phyloP scores from a whole-genome alignment of 2,797 vertebrate species.

The Pangasius larnaudii region DNA sequence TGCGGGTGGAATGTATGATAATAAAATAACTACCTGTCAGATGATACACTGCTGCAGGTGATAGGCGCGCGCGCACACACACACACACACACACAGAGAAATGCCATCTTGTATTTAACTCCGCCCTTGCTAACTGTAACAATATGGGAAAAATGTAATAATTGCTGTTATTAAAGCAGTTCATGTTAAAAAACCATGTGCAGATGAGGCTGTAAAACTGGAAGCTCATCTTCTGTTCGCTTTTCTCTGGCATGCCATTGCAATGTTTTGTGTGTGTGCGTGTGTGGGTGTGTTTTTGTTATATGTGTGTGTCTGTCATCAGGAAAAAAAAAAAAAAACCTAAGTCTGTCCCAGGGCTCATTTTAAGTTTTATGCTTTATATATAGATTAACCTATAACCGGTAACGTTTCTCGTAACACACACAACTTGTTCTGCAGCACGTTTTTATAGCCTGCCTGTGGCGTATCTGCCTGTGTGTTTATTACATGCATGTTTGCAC shows the following conservation, averaged over 20 bases:
- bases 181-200: background rate
- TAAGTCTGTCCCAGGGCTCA: background rate
- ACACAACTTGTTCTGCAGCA: background rate
- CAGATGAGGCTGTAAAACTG: background rate
- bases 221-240: background rate
- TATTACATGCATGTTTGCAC: background rate
- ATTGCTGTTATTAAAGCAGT: slow-evolving; percentile 9
- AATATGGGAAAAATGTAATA: background rate
- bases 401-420: background rate
- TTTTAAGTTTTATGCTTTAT: background rate
- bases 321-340: background rate
- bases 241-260: background rate
- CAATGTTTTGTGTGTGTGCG: background rate
- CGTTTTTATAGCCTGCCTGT: background rate
- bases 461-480: background rate
- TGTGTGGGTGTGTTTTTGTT: background rate
- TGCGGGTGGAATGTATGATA: background rate
- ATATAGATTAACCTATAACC: background rate
- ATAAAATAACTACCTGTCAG: background rate
- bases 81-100: background rate
- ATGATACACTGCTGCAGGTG: slow-evolving; percentile 1
- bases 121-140: background rate
- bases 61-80: background rate
- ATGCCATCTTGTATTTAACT: background rate
- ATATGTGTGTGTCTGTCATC: background rate